Evolutionary conservation across 2,113 vertebrate genomes (phyloP), one percentile per base, ranked within the genome.

Genomic region (Lophius piscatorius): DNA sequence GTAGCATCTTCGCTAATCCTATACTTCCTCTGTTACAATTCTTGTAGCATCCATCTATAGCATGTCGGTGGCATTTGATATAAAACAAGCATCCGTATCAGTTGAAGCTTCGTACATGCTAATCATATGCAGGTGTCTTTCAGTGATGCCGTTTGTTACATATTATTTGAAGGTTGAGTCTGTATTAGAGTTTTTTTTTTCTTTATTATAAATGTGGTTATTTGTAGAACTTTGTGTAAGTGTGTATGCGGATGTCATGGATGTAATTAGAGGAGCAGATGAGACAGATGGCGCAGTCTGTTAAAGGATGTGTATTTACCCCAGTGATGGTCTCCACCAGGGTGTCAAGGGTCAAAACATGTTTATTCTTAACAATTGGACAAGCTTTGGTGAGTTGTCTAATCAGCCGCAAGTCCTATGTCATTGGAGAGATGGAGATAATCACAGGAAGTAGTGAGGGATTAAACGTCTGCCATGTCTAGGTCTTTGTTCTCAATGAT

Each of bases 1-100:
- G 67, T 65, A 82, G 62, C 70, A 68, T 81, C 55, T 18, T 34
- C 63, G 58, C 78, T 87, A 80, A 86, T 80, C 73, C 81, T 49
- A 41, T n/a, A 13, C 38, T 72, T 51, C 52, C 52, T 46, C 57
- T 46, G 42, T 10, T 50, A 18, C 49, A 45, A 48, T 78, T 71
- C 65, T 72, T 74, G 48, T 41, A 6, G 5, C 51, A 9, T 63
- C 62, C 39, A 39, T 5, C 16, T n/a, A 12, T 39, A 18, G 16
- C 7, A 10, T 31, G 11, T 10, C 29, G 11, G 29, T 3, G 6
- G 8, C 11, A 31, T 31, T 31, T 31, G 29, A 31, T 31, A 31
- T 8, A 31, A 31, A 31, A 31, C 29, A 9, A 7, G 29, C 9
- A 28, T 28, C 26, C 9, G 9, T 28, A 28, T 6, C 9, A 28